Base-by-base conservation (phyloP, 2,888 invertebrate species). In the Colostygia pectinataria region DNA sequence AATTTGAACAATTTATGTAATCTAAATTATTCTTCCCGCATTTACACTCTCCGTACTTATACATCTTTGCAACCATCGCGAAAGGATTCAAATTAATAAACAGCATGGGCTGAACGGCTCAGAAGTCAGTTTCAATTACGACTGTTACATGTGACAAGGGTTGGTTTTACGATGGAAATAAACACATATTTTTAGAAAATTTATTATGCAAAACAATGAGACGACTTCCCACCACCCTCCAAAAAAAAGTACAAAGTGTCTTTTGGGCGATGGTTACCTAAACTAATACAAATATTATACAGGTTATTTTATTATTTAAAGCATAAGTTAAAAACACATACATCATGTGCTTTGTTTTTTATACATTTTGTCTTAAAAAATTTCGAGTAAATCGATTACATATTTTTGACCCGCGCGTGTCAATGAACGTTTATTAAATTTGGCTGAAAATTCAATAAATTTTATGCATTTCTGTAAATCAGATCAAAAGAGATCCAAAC, bases 61-160 rank as follows among this genome's bases (percentile, higher is more conserved):
- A n/a, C n/a, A n/a, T n/a, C n/a, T n/a, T n/a, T 36, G 45, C 52
- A 43, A 43, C 18, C 4, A 4, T 18, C 31, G 41, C 34, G 48
- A 57, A 57, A 54, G 55, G 54, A 54, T 51, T 54, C 40, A 45
- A 57, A 54, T 54, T 55, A 52, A 59, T 55, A 54, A 55, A 54
- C 47, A 55, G 47, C 31, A 34, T 34, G 28, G 48, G 51, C 49
- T 44, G 48, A 49, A 62, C 56, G 61, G 57, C 59, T 63, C 43
- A 47, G 45, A 47, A 65, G 61, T 66, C 66, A 61, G 59, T 70
- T 75, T 72, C 70, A 77, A 73, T 75, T 71, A 70, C 61, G 49
- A 43, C 49, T 56, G 59, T 47, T 47, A 51, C 40, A 53, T 53
- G 57, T 74, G 77, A 78, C 64, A 61, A 74, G 73, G 78, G 77